phyloP scores from a whole-genome alignment of 2,888 invertebrate genomes.

The Thereva unica region DNA sequence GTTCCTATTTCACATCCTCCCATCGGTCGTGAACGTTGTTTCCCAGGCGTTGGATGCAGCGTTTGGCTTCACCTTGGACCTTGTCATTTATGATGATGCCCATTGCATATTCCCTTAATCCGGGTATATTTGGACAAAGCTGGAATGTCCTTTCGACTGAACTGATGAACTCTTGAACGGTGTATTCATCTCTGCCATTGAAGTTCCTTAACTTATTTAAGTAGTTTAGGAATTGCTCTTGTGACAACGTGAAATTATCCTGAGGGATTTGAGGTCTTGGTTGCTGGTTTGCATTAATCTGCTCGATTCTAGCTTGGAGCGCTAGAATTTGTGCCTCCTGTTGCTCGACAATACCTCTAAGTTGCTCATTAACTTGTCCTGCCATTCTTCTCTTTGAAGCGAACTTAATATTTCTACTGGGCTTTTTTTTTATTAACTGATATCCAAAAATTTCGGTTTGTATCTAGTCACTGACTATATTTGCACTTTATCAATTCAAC shows the following conservation, averaged over 20 bases:
- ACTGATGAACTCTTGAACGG: conserved; percentile 4
- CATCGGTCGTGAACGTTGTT: background rate
- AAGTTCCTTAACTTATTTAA: conserved; percentile 2
- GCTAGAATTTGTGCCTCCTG: conserved; percentile 8
- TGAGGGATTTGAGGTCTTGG: background rate
- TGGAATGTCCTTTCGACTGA: no score
- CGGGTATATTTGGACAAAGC: background rate
- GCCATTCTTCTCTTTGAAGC: background rate
- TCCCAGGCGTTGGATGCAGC: conserved; percentile 4
- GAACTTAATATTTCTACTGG: background rate
- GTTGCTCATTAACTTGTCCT: background rate
- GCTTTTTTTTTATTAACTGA: no score
- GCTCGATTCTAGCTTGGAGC: background rate
- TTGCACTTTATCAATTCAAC: no score
- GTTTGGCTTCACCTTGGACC: conserved; percentile 7
- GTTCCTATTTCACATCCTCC: conserved; percentile 3
- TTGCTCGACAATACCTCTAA: conserved; percentile 1
- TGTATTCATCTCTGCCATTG: conserved; percentile 5
- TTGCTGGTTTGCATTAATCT: background rate
- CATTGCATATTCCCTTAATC: background rate
- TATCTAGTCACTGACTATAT: no score
- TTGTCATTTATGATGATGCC: conserved; percentile 8
- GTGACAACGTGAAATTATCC: background rate
- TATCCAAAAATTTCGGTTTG: no score
- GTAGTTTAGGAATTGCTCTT: conserved; percentile 7